Evolutionary conservation across 2,113 vertebrate genomes (phyloP), one percentile per base, ranked within the genome.

Genomic region (Vulpes ferrilata): DNA sequence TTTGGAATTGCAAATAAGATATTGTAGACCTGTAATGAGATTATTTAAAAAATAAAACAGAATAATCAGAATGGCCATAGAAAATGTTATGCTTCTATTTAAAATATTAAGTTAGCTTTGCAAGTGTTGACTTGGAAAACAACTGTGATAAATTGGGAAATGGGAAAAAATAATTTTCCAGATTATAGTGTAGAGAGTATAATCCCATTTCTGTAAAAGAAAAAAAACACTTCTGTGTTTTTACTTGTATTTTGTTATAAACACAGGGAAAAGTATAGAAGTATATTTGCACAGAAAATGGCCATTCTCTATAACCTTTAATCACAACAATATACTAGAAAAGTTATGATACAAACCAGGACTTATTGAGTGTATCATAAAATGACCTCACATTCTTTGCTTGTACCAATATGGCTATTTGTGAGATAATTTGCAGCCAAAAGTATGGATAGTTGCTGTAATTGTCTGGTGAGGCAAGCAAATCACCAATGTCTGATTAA

Each of bases 81-180:
- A 84, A 85, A 85, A 85, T 95, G 19, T 81, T 88, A 79, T 35
- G 65, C 11, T 80, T 95, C 10, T 60, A 17, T 67, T 95, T 69
- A 88, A 73, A 79, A 93, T 83, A 88, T 25, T 91, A 92, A 22
- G 20, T 38, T 91, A 76, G n/a, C 69, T 85, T 89, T 90, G 23
- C 5, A 86, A 25, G 0, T 48, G 32, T 43, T 83, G 8, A 76
- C n/a, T 15, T 95, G 9, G 19, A 55, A 88, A 91, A 88, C 65
- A 8, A 55, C 19, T 55, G 5, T 57, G 53, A 71, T 83, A 32
- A 87, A 23, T 53, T 69, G 1, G n/a, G 4, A 60, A 90, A 65
- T 30, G 7, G 74, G 62, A 82, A 88, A 38, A 17, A 51, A 43
- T 30, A 48, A 51, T 22, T 25, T 51, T 71, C 53, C 15, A 82